phyloP scores from a whole-genome alignment of 2,113 vertebrate species.

The Hippocampus barbouri region DNA sequence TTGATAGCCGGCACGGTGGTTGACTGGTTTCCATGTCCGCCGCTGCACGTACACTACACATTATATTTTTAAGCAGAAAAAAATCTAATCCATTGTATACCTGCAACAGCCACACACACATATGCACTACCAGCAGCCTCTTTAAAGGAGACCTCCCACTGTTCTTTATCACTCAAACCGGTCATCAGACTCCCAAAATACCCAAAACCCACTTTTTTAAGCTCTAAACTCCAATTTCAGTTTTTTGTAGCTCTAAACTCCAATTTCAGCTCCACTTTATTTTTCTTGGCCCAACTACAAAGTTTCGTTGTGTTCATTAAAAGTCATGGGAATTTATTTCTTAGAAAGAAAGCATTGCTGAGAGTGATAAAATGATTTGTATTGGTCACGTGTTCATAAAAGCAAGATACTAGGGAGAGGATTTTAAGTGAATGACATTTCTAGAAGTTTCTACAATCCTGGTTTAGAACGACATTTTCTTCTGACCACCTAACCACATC shows the following conservation, averaged over 20 bases:
- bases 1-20: too few species aligned
- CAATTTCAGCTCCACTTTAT: not conserved
- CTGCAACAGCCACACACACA: too few species aligned
- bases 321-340: not conserved
- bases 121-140: too few species aligned
- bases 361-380: not conserved
- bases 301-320: not conserved
- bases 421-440: slow-evolving; percentile 21
- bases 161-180: not conserved
- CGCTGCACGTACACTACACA: not conserved
- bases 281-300: not conserved
- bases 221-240: too few species aligned
- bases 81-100: too few species aligned
- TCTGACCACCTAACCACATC: slow-evolving; percentile 45
- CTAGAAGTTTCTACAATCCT: slow-evolving; percentile 33
- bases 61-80: too few species aligned
- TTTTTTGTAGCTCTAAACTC: not conserved
- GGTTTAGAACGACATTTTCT: slow-evolving; percentile 57
- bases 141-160: too few species aligned
- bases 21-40: too few species aligned
- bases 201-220: not conserved
- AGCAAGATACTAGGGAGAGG: not conserved
- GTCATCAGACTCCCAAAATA: not conserved
- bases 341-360: not conserved
- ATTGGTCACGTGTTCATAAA: not conserved